Percentiles rank a stretch among this genome's conserved stretches.
Evolutionary conservation across 2,888 invertebrate genomes (phyloP).

Genomic region (Achlya flavicornis): DNA sequence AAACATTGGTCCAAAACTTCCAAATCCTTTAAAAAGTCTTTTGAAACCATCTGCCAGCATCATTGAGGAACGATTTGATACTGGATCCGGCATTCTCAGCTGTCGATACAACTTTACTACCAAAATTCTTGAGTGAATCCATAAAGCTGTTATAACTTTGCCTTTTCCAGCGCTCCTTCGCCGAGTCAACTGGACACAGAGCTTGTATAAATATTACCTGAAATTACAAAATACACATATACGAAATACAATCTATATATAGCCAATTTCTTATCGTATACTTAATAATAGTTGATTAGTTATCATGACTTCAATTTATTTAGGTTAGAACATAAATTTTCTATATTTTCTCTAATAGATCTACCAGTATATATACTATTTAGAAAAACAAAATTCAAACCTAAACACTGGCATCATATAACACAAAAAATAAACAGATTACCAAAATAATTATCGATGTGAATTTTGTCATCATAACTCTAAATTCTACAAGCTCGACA

Average conservation of each 20-base stretch:
- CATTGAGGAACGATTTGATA: constrained; percentile 26
- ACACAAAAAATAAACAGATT: constrained; percentile 16
- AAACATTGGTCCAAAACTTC: too few species aligned
- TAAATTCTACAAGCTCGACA: background rate
- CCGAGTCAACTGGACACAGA: constrained; percentile 25
- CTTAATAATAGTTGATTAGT: too few species aligned
- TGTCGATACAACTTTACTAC: constrained; percentile 24
- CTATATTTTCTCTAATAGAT: too few species aligned
- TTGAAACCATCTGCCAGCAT: constrained; percentile 31
- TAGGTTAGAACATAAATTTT: too few species aligned
- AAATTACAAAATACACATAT: constrained; percentile 10
- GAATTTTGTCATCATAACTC: background rate
- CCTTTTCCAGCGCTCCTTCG: constrained; percentile 24
- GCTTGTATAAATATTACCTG: constrained; percentile 33
- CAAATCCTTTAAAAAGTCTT: constrained; percentile 19
- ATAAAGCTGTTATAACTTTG: constrained; percentile 24
- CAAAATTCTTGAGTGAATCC: constrained; percentile 30
- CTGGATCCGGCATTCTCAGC: constrained; percentile 24
- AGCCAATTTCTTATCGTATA: too few species aligned
- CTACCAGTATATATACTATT: too few species aligned
- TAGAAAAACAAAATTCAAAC: background rate
- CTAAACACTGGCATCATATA: background rate
- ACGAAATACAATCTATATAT: too few species aligned
- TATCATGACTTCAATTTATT: too few species aligned
- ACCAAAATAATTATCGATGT: constrained; percentile 22